Evolutionary conservation across 2,888 invertebrate species (phyloP), one percentile per base, ranked within the genome.

Genomic region (Drosophila melanosoma): DNA sequence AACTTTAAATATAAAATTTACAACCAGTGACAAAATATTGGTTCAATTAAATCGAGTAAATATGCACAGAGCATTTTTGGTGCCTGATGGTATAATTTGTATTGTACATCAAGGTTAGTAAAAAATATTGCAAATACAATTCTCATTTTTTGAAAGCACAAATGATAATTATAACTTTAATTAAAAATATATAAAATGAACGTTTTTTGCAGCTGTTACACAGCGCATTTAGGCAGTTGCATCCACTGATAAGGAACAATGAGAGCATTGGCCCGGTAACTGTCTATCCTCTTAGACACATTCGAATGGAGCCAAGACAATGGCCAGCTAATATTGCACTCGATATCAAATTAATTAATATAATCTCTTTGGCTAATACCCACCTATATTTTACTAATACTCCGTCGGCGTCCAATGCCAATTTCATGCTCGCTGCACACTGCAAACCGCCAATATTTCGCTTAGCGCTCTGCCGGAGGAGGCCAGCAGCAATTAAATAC

Each of bases 291-390:
- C 72, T 69, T 60, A 73, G 64, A 32, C 53, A 48, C 65, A 62
- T 56, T 35, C 58, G 35, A 79, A 49, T 71, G 66, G 42, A 69
- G 68, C 20, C 69, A 65, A 83, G 75, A 78, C 79, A 88, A 69
- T 81, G 71, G 51, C 42, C 51, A 33, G 45, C 69, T 72, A 72
- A 73, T 61, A 58, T 61, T 66, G 51, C 61, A 76, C 81, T 82
- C 88, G 69, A 87, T 79, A 69, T 69, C 61, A 81, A 87, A 89
- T 87, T 87, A 87, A 87, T 89, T 85, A 87, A 74, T 79, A 74
- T 82, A 87, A 85, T 81, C 87, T 68, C 82, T 64, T 69, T 64
- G 53, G 54, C 26, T 49, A 49, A 48, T 52, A 29, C 29, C 35
- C 20, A 23, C 10, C 17, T 48, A 48, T 63, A 57, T 17, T 68